These are phyloP conservation scores for Microctonus brassicae DNA, from an alignment of 2,888 invertebrate genomes.

Conservation along the genomic window DNA sequence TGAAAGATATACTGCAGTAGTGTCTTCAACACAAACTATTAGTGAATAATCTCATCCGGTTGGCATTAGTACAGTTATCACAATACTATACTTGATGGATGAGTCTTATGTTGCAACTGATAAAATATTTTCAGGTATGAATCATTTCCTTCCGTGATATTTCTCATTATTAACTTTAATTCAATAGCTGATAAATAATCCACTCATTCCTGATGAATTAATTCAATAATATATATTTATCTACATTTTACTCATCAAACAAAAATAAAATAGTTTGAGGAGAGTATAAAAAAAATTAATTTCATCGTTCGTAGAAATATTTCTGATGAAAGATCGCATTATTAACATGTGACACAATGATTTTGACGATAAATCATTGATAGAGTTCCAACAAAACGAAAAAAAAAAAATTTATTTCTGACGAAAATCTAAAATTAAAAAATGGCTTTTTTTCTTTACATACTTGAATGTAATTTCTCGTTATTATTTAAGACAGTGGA, in stretches of 20 bases:
- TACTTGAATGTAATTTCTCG: conserved; percentile 9
- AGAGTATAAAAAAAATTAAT: too few species aligned
- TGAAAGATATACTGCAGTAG: too few species aligned
- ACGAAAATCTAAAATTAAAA: neutral
- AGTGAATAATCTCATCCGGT: neutral
- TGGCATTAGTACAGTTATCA: neutral
- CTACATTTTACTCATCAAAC: too few species aligned
- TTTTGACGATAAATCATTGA: neutral
- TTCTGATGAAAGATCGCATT: neutral
- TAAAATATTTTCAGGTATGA: neutral
- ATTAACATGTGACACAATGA: neutral
- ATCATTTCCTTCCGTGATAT: neutral
- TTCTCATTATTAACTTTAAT: neutral
- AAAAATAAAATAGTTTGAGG: neutral
- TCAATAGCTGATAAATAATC: neutral
- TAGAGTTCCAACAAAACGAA: too few species aligned
- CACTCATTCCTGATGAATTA: neutral
- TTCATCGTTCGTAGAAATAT: too few species aligned
- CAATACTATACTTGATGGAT: neutral
- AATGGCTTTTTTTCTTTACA: conserved; percentile 11
- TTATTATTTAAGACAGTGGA: neutral
- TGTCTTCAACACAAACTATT: neutral
- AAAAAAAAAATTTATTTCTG: neutral
- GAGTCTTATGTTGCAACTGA: neutral
- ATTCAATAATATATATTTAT: too few species aligned